Evolutionary conservation across 2,888 invertebrate genomes (phyloP), one percentile per base, ranked within the genome.

Genomic region (Sphaerophoria rueppellii): DNA sequence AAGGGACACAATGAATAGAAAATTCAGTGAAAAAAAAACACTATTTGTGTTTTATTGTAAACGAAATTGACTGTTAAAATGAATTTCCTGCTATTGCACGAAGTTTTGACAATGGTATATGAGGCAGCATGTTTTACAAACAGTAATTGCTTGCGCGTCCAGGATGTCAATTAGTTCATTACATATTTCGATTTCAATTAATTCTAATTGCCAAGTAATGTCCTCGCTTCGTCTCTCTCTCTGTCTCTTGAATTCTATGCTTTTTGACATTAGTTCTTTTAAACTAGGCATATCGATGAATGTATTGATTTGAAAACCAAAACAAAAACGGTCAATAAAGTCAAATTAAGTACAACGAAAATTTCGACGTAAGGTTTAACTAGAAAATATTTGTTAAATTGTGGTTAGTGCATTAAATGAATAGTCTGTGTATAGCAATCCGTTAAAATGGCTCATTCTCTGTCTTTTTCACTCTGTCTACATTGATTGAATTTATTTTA

Each of bases 161-260:
- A 75, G 79, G 79, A 83, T 83, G 83, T 76, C 83, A 83, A 83
- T 83, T 83, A 80, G 67, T 72, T 76, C 72, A 61, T 75, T 80
- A 24, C 24, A 24, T 24, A 79, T 83, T 75, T 79, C 65, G 48
- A 60, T 75, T 83, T 75, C 61, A 76, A 80, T 80, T 80, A 80
- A 61, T 71, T 46, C 43, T 55, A 72, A 83, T 83, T 83, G 82
- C 79, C 71, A 71, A 71, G 58, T 54, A 67, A 79, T 67, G 55
- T 55, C 37, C 48, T 52, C n/a, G 43, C 32, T 58, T 9, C 35
- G 6, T 6, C 9, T 4, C 35, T 12, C 6, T 24, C 5, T 35
- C 46, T 52, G 7, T 57, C 11, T 34, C 14, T 46, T 57, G 7
- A 35, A 35, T 5, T 35, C n/a, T 65, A 40, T 65, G 43, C 12